These are phyloP conservation scores for Lycaena phlaeas DNA, from an alignment of 2,888 invertebrate species.

Conservation along the genomic window DNA sequence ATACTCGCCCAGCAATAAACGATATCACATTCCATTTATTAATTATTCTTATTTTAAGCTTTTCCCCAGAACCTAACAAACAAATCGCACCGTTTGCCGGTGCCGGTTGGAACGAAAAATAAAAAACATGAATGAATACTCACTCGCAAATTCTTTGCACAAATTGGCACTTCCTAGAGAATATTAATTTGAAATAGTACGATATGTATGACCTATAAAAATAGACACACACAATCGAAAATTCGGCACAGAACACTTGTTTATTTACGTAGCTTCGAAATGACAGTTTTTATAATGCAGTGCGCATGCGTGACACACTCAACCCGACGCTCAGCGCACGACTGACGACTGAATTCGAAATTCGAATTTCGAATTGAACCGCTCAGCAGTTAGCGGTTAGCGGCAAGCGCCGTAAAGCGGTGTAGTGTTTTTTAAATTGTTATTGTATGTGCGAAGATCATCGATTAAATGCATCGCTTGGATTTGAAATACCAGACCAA, in stretches of 20 bases:
- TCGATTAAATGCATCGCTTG: too few species aligned
- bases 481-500: too few species aligned
- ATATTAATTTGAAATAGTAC: constrained; percentile 1
- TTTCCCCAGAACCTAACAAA: background rate
- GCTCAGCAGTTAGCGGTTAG: background rate
- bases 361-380: constrained; percentile 8
- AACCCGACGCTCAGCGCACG: constrained; percentile 38
- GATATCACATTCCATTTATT: too few species aligned
- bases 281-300: constrained; percentile 35
- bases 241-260: constrained; percentile 52
- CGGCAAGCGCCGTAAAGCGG: background rate
- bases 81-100: constrained; percentile 43
- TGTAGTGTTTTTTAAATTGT: background rate
- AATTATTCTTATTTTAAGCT: background rate
- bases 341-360: constrained; percentile 35
- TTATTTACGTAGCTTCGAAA: constrained; percentile 57
- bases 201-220: constrained; percentile 4
- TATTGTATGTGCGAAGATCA: too few species aligned
- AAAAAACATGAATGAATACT: constrained; percentile 46
- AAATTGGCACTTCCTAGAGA: constrained; percentile 29
- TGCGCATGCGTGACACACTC: constrained; percentile 50
- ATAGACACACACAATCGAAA: constrained; percentile 23
- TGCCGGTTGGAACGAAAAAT: constrained; percentile 39
- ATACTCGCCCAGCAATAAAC: too few species aligned
- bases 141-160: constrained; percentile 54